Base-by-base conservation (phyloP, 2,888 invertebrate genomes). In the Odontocolon sp. region DNA sequence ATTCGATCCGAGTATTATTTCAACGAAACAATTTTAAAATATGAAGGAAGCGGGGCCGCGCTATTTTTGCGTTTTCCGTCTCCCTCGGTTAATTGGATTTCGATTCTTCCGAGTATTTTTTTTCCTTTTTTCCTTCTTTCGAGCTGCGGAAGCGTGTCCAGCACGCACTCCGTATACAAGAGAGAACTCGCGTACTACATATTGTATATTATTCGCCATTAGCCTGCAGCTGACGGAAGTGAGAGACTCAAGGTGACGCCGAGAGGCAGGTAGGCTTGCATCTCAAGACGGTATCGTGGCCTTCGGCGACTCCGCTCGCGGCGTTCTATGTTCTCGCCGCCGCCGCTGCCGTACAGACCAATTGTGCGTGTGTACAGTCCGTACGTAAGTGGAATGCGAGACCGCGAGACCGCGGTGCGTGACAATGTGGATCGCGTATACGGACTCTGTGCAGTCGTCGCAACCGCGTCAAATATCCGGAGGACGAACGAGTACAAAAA, bases 181-280 rank as follows among this genome's bases (percentile, higher is more conserved):
- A n/a, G n/a, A n/a, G 33, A 64, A 59, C 21, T 33, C 52, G 16
- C 38, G 64, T 77, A 64, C 56, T 66, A 80, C 71, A n/a, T 52
- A 67, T 57, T 79, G 76, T 78, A 78, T 84, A 84, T 85, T 85
- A 87, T 84, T 86, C 84, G 83, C 84, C 83, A 87, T 87, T 86
- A 87, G 87, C 85, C 87, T 86, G 87, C 88, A 87, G 87, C 87
- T 87, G 88, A 88, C 88, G 88, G 88, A 88, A 88, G 87, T 85
- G 83, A 84, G 82, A 81, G 84, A 84, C 87, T 82, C 87, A 87
- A 88, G 88, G 88, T 88, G 88, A 85, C 77, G 54, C 78, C 79
- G 73, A 81, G 83, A 84, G 82, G 81, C 85, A 83, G 82, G 81
- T 85, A 83, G 84, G 81, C 85, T 84, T 86, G 87, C 87, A 87